Percentiles rank a stretch among this genome's conserved stretches.
phyloP scores from a whole-genome alignment of 2,113 vertebrate genomes.

The Lamprologus speciosus region DNA sequence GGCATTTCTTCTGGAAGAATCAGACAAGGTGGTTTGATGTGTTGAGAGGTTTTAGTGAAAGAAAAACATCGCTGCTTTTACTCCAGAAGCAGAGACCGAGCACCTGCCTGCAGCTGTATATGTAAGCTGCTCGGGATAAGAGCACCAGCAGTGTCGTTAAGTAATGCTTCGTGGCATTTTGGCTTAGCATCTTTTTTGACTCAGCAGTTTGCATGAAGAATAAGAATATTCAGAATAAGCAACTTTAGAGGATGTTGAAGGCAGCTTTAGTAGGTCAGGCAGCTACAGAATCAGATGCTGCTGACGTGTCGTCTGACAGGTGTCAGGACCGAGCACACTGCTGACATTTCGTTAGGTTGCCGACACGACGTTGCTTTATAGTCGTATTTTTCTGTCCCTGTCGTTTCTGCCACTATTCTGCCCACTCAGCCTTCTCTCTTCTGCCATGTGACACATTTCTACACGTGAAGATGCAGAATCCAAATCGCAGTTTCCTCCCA shows the following conservation, averaged over 20 bases:
- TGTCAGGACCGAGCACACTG: not conserved
- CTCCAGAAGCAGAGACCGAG: not conserved
- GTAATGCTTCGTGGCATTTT: conserved; percentile 4
- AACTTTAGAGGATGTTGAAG: not conserved
- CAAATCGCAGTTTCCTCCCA: conserved; percentile 18
- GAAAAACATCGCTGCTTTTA: not conserved
- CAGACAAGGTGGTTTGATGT: not conserved
- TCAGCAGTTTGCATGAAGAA: conserved; percentile 13
- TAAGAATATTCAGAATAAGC: conserved; percentile 5
- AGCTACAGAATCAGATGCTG: not conserved
- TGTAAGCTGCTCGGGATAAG: not conserved
- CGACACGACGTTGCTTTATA: not conserved
- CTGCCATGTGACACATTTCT: conserved; percentile 18
- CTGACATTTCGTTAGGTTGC: not conserved
- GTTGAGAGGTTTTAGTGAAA: not conserved
- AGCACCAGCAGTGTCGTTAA: not conserved
- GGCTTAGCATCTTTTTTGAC: not conserved
- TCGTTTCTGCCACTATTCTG: not conserved
- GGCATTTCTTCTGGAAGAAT: not conserved
- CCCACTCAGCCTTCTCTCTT: conserved; percentile 16
- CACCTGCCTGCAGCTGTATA: not conserved
- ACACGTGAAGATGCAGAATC: conserved; percentile 19
- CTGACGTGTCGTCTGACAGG: not conserved
- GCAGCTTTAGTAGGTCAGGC: not conserved
- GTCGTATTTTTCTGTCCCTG: not conserved